phyloP scores from a whole-genome alignment of 1,140 invertebrate species.

The Eumaeus atala region DNA sequence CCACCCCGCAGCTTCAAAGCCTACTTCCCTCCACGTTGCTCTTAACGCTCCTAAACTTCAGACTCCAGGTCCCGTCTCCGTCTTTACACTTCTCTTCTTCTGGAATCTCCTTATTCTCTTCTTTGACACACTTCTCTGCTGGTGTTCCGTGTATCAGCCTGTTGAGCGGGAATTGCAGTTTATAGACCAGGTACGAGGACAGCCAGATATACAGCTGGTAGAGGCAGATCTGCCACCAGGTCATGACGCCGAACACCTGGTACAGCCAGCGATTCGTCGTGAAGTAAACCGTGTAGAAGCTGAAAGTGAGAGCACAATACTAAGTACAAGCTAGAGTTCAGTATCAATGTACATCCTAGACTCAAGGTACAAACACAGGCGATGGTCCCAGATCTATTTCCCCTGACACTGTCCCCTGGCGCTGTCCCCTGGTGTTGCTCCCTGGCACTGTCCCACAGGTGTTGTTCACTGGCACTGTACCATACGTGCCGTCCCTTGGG shows the following conservation, averaged over 20 bases:
- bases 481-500: too few species aligned
- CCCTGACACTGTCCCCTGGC: too few species aligned
- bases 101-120: not conserved
- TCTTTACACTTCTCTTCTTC: conserved; percentile 8
- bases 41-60: not conserved
- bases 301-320: conserved; percentile 33
- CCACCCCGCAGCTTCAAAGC: not conserved
- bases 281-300: conserved; percentile 60
- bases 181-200: conserved; percentile 40
- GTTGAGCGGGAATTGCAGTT: conserved; percentile 46
- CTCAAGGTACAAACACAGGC: too few species aligned
- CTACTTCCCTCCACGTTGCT: not conserved
- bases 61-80: not conserved
- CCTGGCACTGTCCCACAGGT: too few species aligned
- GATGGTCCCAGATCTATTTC: too few species aligned
- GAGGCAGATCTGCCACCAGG: conserved; percentile 57
- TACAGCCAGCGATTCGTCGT: conserved; percentile 55
- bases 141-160: conserved; percentile 38
- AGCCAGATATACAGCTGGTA: conserved; percentile 46
- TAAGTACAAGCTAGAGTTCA: not conserved
- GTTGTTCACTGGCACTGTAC: too few species aligned
- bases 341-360: too few species aligned
- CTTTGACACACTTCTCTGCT: conserved; percentile 9
- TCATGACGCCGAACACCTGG: conserved; percentile 54
- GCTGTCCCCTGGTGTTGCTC: too few species aligned